Evolutionary conservation across 2,888 invertebrate species (phyloP).

Genomic region (Acleris laterana): DNA sequence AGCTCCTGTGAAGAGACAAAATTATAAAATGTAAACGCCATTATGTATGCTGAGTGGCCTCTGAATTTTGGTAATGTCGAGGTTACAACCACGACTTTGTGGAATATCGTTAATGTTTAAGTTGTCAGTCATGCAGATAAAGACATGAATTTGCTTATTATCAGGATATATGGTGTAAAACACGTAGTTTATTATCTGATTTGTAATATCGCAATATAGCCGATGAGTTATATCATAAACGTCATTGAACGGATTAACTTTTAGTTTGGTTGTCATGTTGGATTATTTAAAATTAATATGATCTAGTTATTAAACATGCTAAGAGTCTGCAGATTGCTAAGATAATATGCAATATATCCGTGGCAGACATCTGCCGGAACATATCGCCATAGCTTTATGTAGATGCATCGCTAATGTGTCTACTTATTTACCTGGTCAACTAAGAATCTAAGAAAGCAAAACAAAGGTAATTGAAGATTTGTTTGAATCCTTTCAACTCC

Average conservation of each 20-base stretch:
- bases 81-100: not conserved
- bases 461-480: no score
- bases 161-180: conserved; percentile 3
- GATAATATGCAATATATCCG: no score
- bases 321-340: no score
- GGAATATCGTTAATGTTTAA: not conserved
- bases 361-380: no score
- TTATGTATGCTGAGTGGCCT: no score
- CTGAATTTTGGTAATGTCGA: not conserved
- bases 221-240: conserved; percentile 14
- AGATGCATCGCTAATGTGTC: no score
- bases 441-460: no score
- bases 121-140: not conserved
- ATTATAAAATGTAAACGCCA: not conserved
- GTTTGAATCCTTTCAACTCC: no score
- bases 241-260: not conserved
- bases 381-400: no score
- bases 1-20: not conserved
- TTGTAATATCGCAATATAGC: conserved; percentile 2
- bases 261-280: not conserved
- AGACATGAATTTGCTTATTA: not conserved
- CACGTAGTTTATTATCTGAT: conserved; percentile 35
- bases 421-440: no score
- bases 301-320: no score
- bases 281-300: no score